Percentiles rank a stretch among this genome's conserved stretches.
Evolutionary conservation across 2,797 vertebrate genomes (phyloP).

Genomic region (Staurois parvus): DNA sequence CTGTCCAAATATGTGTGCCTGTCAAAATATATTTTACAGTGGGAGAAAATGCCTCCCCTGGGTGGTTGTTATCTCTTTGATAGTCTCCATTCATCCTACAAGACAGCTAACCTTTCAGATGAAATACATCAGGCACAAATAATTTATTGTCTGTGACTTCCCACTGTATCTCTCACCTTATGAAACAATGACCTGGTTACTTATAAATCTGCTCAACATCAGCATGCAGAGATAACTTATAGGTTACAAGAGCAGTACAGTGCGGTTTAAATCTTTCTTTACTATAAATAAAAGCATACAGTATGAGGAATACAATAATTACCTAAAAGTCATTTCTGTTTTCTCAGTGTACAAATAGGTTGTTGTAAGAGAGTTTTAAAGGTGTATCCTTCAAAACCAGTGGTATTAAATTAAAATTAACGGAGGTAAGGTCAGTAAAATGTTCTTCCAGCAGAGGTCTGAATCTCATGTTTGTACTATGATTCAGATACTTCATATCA

Average conservation of each 20-base stretch:
- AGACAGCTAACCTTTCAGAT: constrained; percentile 54
- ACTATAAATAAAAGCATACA: not conserved
- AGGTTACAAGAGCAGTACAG: not conserved
- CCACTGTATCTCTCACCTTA: constrained; percentile 37
- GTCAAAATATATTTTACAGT: constrained; percentile 59
- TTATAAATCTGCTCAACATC: constrained; percentile 32
- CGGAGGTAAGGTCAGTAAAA: no score
- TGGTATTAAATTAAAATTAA: no score
- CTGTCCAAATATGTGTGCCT: constrained; percentile 32
- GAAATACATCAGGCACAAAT: constrained; percentile 51
- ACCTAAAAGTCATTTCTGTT: not conserved
- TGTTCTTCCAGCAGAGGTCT: no score
- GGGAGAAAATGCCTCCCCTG: constrained; percentile 46
- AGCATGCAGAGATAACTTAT: constrained; percentile 19
- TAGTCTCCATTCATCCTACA: constrained; percentile 48
- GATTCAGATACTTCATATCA: no score
- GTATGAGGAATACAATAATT: not conserved
- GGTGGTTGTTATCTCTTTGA: constrained; percentile 54
- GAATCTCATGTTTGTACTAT: no score
- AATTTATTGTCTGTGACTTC: constrained; percentile 54
- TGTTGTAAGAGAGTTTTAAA: not conserved
- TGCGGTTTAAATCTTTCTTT: not conserved
- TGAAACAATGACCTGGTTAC: constrained; percentile 43
- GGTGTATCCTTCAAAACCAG: no score
- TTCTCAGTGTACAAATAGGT: not conserved